Evolutionary conservation across 2,113 vertebrate genomes (phyloP).

Genomic region (Semicossyphus pulcher): DNA sequence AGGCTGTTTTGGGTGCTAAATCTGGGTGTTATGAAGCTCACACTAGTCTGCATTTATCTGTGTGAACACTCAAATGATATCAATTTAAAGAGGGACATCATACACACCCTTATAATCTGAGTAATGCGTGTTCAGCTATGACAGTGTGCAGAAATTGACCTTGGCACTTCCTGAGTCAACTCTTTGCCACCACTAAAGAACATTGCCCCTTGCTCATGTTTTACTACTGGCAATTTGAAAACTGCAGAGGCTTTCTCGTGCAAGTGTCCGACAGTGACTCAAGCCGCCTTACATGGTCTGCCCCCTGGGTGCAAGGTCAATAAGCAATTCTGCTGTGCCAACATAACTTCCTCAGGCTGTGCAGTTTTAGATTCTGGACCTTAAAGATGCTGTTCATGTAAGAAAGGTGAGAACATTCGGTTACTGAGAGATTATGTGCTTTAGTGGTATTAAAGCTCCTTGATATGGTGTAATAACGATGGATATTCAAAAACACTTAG

Average conservation of each 20-base stretch:
- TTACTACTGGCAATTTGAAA: conserved; percentile 49
- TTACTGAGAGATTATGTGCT: no score
- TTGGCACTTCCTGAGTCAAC: conserved; percentile 51
- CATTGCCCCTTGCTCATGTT: conserved; percentile 28
- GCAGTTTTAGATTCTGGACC: background rate
- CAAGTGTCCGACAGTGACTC: conserved; percentile 40
- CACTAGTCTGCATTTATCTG: background rate
- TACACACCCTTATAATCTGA: background rate
- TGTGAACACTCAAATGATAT: background rate
- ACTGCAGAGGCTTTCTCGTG: conserved; percentile 19
- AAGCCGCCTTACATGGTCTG: conserved; percentile 10
- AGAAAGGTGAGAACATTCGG: background rate
- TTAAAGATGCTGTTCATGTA: background rate
- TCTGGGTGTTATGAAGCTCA: background rate
- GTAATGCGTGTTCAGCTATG: conserved; percentile 5
- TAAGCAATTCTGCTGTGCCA: conserved; percentile 11
- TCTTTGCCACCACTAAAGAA: conserved; percentile 21
- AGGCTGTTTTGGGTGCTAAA: no score
- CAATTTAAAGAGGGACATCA: background rate
- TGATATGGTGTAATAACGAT: no score
- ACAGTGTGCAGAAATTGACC: conserved; percentile 24
- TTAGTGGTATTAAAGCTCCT: no score
- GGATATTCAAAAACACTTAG: no score
- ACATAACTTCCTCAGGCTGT: background rate
- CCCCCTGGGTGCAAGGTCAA: conserved; percentile 43